Conservation (phyloP, 2,888 invertebrate genomes). For the Lamellibrachia columna region DNA sequence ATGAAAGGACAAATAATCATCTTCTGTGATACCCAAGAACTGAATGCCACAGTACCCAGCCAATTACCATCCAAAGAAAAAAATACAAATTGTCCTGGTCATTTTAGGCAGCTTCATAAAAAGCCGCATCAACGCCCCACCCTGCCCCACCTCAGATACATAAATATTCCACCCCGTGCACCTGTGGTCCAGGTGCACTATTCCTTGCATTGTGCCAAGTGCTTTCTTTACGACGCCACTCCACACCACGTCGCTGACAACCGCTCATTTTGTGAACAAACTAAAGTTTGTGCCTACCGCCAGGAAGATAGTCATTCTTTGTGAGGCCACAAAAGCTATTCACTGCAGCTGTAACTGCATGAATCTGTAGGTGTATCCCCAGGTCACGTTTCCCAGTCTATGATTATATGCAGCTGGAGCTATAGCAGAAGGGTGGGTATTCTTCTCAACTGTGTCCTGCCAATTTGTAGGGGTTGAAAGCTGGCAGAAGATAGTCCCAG, state of each 20-base stretch:
- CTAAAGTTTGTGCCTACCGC: background rate
- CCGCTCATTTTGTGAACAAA: background rate
- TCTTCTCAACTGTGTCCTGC: background rate
- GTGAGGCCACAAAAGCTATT: background rate
- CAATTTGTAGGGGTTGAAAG: conserved; percentile 6
- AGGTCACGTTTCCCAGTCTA: background rate
- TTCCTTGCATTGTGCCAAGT: background rate
- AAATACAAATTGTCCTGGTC: background rate
- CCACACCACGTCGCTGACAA: background rate
- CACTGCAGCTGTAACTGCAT: background rate
- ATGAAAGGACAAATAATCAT: background rate
- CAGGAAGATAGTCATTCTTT: background rate
- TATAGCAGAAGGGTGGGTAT: background rate
- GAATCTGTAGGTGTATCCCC: background rate
- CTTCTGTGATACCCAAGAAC: background rate
- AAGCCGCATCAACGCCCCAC: background rate
- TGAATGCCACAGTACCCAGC: background rate
- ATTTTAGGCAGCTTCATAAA: conserved; percentile 6
- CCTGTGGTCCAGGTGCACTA: background rate
- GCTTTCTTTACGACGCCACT: background rate
- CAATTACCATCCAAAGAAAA: background rate
- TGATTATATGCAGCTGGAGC: background rate
- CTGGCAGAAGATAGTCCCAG: background rate
- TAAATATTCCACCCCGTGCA: background rate
- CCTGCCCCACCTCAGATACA: background rate